Percentiles rank a stretch among this genome's conserved stretches.
Evolutionary conservation across 2,797 vertebrate species (phyloP).

Genomic region (Spinus olivaceus): DNA sequence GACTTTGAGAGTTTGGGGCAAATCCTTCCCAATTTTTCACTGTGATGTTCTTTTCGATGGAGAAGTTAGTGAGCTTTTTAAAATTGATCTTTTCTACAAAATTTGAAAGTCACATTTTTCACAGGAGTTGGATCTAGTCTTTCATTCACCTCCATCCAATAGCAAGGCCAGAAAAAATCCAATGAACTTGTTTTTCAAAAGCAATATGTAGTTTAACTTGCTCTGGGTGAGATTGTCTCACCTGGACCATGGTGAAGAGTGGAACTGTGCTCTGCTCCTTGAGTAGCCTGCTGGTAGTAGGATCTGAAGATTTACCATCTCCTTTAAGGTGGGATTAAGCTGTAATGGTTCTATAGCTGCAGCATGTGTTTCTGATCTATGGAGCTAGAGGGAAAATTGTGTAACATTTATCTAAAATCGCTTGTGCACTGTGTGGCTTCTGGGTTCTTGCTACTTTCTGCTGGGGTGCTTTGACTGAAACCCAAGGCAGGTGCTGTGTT

Average conservation of each 20-base stretch:
- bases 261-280: not conserved
- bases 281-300: not conserved
- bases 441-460: not conserved
- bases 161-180: not conserved
- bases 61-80: not conserved
- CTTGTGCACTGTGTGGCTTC: not conserved
- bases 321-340: not conserved
- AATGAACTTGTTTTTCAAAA: not conserved
- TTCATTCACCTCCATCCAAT: not conserved
- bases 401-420: slow-evolving; percentile 5
- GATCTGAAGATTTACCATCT: not conserved
- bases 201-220: not conserved
- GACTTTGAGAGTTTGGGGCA: not conserved
- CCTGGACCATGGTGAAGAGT: not conserved
- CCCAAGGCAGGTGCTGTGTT: not conserved
- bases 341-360: not conserved
- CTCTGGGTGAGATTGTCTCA: not conserved
- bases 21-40: not conserved
- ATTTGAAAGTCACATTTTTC: accelerated
- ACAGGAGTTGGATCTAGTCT: not conserved
- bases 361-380: slow-evolving; percentile 39
- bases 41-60: not conserved
- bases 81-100: not conserved
- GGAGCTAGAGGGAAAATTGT: not conserved
- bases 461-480: not conserved